Evolutionary conservation across 2,113 vertebrate genomes (phyloP).

Genomic region (Gorsachius goisagi): DNA sequence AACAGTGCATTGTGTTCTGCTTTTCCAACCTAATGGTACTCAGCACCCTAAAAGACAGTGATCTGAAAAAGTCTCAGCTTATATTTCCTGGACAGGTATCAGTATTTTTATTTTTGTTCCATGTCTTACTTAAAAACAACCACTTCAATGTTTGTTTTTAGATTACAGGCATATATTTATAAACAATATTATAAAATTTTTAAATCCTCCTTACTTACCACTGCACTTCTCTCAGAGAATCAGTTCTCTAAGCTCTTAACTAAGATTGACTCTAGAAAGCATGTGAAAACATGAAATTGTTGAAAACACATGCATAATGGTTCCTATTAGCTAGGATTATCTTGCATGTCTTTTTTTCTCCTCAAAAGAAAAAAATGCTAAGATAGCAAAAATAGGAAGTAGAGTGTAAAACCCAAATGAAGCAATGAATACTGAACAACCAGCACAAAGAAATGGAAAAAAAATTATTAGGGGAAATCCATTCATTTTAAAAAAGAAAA

Average conservation of each 20-base stretch:
- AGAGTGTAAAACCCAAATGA: background rate
- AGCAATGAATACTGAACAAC: background rate
- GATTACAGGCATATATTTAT: background rate
- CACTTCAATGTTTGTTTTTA: background rate
- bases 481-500: background rate
- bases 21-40: background rate
- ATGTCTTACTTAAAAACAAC: background rate
- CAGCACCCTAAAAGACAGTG: background rate
- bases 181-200: background rate
- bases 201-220: background rate
- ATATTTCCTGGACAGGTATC: background rate
- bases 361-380: background rate
- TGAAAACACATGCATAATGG: background rate
- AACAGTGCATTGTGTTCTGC: background rate
- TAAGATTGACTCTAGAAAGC: background rate
- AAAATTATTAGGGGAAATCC: background rate
- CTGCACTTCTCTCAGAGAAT: background rate
- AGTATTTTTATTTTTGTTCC: constrained; percentile 16
- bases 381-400: background rate
- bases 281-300: background rate
- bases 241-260: background rate
- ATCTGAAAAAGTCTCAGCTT: constrained; percentile 33
- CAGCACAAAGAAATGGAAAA: background rate
- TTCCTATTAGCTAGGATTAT: background rate
- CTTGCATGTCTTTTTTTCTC: background rate